phyloP scores from a whole-genome alignment of 2,888 invertebrate genomes.

The Rhagonycha lutea region DNA sequence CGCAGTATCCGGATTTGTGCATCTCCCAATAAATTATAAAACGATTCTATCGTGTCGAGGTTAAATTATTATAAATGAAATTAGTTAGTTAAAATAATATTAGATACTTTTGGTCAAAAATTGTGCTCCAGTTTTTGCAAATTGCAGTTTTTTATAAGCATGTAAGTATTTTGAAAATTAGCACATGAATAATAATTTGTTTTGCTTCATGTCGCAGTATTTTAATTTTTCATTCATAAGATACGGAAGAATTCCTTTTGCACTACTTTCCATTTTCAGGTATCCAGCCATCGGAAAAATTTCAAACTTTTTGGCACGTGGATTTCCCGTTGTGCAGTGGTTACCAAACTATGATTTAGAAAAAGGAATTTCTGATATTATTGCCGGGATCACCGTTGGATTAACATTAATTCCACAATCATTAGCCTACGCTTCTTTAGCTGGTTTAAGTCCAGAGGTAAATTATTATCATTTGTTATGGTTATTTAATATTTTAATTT shows the following conservation, averaged over 20 bases:
- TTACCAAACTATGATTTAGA: constrained; percentile 61
- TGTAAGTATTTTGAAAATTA: not conserved
- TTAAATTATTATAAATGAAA: not conserved
- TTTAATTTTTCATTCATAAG: not conserved
- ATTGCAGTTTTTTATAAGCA: not conserved
- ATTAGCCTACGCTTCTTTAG: constrained; percentile 76
- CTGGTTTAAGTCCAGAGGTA: constrained; percentile 75
- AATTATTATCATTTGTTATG: constrained; percentile 27
- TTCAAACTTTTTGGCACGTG: not conserved
- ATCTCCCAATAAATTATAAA: not conserved
- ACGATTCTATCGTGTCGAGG: not conserved
- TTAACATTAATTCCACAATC: constrained; percentile 79
- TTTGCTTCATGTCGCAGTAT: not conserved
- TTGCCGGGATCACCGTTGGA: constrained; percentile 78
- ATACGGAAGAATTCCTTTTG: not conserved
- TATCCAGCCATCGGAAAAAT: not conserved
- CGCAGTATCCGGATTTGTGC: not conserved
- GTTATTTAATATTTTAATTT: not conserved
- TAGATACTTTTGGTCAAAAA: not conserved
- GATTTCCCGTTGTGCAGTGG: constrained; percentile 62
- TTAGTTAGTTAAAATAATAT: not conserved
- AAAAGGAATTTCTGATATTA: constrained; percentile 67
- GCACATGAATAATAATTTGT: not conserved
- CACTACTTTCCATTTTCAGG: not conserved
- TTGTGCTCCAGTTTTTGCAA: not conserved